Conservation (phyloP, 2,888 invertebrate species). For the Agrotis segetum region DNA sequence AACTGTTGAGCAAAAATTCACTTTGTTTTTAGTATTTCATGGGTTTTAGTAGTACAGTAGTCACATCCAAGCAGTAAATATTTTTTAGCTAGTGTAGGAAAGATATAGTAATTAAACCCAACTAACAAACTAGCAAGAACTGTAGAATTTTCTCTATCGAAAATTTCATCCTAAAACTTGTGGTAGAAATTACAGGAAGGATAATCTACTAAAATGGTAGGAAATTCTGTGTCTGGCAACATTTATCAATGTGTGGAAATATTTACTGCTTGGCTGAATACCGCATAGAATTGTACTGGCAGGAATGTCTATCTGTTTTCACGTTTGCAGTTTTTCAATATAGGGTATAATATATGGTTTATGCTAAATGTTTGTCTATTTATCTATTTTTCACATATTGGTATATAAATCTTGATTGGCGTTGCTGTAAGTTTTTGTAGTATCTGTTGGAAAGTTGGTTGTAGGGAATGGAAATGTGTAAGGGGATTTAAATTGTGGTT, state of each 20-base stretch:
- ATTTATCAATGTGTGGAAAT: background rate
- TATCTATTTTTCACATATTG: slow-evolving; percentile 55
- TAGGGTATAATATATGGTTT: slow-evolving; percentile 32
- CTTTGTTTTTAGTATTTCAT: slow-evolving; percentile 45
- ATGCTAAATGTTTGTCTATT: slow-evolving; percentile 49
- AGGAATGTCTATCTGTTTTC: slow-evolving; percentile 65
- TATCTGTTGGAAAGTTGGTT: slow-evolving; percentile 13
- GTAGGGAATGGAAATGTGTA: slow-evolving; percentile 24
- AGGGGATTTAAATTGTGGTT: background rate
- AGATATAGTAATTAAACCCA: too few relatives aligned
- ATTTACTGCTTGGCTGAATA: slow-evolving; percentile 28
- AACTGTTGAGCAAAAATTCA: slow-evolving; percentile 77
- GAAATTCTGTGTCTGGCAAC: background rate
- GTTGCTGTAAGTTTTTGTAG: slow-evolving; percentile 38
- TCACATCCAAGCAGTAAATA: slow-evolving; percentile 33
- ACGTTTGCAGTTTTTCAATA: slow-evolving; percentile 42
- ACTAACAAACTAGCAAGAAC: too few relatives aligned
- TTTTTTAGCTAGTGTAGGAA: background rate
- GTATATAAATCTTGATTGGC: slow-evolving; percentile 55
- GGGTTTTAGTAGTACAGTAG: slow-evolving; percentile 24
- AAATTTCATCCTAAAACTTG: too few relatives aligned
- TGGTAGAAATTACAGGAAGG: too few relatives aligned
- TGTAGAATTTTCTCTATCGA: too few relatives aligned
- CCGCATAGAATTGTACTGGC: slow-evolving; percentile 55
- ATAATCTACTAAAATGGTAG: background rate